These are phyloP conservation scores for Nomada hirtipes DNA, from an alignment of 2,888 invertebrate species.

Conservation along the genomic window DNA sequence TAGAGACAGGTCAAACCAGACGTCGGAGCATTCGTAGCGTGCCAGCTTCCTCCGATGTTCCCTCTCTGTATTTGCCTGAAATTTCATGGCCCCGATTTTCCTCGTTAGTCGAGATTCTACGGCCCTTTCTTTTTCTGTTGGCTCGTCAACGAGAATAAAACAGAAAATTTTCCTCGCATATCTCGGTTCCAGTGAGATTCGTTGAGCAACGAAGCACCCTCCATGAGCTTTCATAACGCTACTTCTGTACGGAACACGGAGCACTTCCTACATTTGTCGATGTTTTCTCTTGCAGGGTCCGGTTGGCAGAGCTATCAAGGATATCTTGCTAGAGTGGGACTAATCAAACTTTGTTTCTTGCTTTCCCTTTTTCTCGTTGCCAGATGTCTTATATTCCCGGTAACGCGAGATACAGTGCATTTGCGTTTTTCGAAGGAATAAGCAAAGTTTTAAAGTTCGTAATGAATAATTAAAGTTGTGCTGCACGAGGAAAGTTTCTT, in stretches of 20 bases:
- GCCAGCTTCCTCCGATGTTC: conserved; percentile 30
- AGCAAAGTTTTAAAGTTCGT: conserved; percentile 21
- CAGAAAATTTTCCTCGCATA: conserved; percentile 30
- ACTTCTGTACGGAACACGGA: conserved; percentile 26
- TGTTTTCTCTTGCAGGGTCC: neutral
- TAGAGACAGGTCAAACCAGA: conserved; percentile 59
- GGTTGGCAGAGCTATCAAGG: neutral
- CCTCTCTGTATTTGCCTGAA: conserved; percentile 42
- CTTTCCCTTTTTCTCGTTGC: neutral
- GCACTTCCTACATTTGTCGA: neutral
- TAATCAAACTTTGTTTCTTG: neutral
- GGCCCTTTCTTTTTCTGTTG: conserved; percentile 48
- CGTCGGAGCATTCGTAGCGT: conserved; percentile 55
- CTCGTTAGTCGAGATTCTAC: conserved; percentile 45
- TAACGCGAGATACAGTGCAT: neutral
- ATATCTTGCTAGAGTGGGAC: neutral
- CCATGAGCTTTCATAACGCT: conserved; percentile 30
- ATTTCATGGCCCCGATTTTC: conserved; percentile 49
- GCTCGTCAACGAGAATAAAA: conserved; percentile 51
- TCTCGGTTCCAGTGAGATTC: conserved; percentile 14
- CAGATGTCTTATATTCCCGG: neutral
- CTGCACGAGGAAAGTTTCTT: conserved; percentile 10
- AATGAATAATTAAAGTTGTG: conserved; percentile 37
- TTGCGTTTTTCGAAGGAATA: conserved; percentile 16
- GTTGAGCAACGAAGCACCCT: conserved; percentile 26